phyloP scores from a whole-genome alignment of 2,797 vertebrate genomes.

The Sebastes umbrosus region DNA sequence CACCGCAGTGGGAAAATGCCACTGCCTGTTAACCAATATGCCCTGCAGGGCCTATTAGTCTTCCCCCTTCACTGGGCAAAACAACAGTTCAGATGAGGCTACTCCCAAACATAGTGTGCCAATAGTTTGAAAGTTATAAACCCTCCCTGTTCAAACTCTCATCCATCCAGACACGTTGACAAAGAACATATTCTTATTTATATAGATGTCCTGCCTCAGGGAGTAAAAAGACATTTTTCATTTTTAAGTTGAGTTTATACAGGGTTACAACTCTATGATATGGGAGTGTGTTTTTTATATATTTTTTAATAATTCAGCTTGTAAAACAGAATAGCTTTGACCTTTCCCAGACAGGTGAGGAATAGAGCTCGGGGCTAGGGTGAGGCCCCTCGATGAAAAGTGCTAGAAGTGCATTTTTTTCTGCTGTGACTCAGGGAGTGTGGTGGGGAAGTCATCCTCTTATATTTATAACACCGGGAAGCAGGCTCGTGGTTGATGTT shows the following conservation, averaged over 20 bases:
- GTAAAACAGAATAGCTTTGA: slow-evolving; percentile 56
- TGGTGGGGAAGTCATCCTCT: slow-evolving; percentile 51
- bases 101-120: slow-evolving; percentile 50
- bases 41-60: slow-evolving; percentile 54
- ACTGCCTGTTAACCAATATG: slow-evolving; percentile 53
- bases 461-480: slow-evolving; percentile 47
- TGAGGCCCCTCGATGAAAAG: slow-evolving; percentile 36
- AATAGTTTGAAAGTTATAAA: slow-evolving; percentile 40
- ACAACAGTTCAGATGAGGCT: slow-evolving; percentile 47
- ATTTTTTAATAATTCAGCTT: slow-evolving; percentile 44
- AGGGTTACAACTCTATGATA: slow-evolving; percentile 29
- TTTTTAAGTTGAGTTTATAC: slow-evolving; percentile 44
- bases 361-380: slow-evolving; percentile 18
- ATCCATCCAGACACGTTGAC: slow-evolving; percentile 28
- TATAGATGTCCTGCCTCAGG: slow-evolving; percentile 5
- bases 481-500: slow-evolving; percentile 44
- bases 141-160: slow-evolving; percentile 33
- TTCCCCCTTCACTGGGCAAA: slow-evolving; percentile 37
- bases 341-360: slow-evolving; percentile 48
- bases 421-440: slow-evolving; percentile 59
- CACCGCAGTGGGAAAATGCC: slow-evolving; percentile 43
- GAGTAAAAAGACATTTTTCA: slow-evolving; percentile 26
- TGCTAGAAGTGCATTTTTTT: slow-evolving; percentile 61
- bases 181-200: slow-evolving; percentile 39
- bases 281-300: slow-evolving; percentile 2